These are phyloP conservation scores for Cephus runcator DNA, from an alignment of 2,888 invertebrate species.

Conservation along the genomic window DNA sequence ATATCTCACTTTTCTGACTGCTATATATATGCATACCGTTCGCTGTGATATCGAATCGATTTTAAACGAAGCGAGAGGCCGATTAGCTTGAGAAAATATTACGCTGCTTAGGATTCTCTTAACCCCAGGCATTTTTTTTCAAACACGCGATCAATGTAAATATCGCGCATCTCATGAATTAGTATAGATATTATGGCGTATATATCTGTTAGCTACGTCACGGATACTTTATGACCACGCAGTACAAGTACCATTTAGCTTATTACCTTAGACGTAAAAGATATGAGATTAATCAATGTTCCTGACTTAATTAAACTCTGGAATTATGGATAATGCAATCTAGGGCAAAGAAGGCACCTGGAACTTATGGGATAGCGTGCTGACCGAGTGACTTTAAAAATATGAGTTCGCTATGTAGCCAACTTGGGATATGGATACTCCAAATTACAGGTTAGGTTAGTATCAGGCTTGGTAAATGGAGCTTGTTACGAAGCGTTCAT, in stretches of 20 bases:
- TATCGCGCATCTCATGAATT: background rate
- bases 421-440: conserved; percentile 41
- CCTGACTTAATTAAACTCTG: background rate
- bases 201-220: background rate
- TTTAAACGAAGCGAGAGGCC: background rate
- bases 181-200: background rate
- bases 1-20: background rate
- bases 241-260: background rate
- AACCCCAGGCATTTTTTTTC: background rate
- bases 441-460: conserved; percentile 40
- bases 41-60: background rate
- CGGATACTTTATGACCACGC: background rate
- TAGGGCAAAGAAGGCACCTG: background rate
- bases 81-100: background rate
- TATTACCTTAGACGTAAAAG: background rate
- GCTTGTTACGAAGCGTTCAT: conserved; percentile 34
- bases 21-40: background rate
- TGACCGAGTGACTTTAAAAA: background rate
- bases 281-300: background rate
- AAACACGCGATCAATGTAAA: background rate
- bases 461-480: conserved; percentile 41
- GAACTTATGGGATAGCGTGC: background rate
- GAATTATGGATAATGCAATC: background rate
- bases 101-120: background rate
- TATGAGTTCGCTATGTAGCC: background rate